These are phyloP conservation scores for Geophilus truncorum DNA, from an alignment of 2,888 invertebrate species.

Conservation along the genomic window DNA sequence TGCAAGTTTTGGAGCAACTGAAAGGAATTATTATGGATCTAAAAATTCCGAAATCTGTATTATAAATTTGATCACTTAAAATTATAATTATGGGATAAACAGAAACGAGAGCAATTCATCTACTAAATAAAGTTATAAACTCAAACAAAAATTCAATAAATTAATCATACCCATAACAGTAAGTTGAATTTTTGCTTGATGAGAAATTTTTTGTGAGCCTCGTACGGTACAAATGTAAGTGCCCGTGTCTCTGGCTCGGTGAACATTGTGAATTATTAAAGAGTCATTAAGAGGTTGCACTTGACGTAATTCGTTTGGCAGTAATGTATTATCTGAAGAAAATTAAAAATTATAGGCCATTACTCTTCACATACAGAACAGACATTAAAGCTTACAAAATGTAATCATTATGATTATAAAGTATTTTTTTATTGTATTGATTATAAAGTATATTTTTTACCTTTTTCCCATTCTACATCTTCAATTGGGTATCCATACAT, in stretches of 20 bases:
- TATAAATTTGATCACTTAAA: too few species aligned
- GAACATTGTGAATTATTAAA: not conserved
- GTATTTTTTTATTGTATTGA: too few species aligned
- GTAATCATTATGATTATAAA: too few species aligned
- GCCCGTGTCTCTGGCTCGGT: not conserved
- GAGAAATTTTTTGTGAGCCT: not conserved
- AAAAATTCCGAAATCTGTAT: too few species aligned
- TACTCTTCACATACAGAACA: not conserved
- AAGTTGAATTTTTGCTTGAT: not conserved
- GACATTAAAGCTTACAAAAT: too few species aligned
- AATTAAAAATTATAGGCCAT: too few species aligned
- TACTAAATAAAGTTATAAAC: too few species aligned
- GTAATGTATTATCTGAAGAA: not conserved
- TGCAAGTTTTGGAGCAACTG: not conserved
- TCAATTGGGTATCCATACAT: not conserved
- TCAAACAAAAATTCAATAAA: not conserved
- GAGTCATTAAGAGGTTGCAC: not conserved
- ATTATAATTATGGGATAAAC: not conserved
- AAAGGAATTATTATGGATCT: not conserved
- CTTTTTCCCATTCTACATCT: not conserved
- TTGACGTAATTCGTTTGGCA: not conserved
- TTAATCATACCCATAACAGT: not conserved
- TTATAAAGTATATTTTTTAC: too few species aligned
- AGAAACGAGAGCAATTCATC: not conserved
- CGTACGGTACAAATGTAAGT: not conserved